A percentile compares a stretch with the other conserved stretches of the same genome.
These are phyloP conservation scores for Dasyornis broadbenti DNA, from an alignment of 2,113 vertebrate species.

Conservation along the genomic window DNA sequence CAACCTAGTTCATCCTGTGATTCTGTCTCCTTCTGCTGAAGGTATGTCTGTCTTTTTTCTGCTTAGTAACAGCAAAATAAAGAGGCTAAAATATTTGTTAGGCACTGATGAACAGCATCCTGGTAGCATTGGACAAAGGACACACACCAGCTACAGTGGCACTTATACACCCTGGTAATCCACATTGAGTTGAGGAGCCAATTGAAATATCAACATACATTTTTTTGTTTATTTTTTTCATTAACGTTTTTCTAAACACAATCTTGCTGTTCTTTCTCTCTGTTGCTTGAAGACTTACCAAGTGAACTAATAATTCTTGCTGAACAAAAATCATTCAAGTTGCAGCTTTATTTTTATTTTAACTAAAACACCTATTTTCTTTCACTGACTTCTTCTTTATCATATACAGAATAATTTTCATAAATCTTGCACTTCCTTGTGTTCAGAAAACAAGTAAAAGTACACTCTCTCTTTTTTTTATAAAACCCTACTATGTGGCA, in stretches of 20 bases:
- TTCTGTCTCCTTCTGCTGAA: background rate
- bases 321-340: background rate
- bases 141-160: background rate
- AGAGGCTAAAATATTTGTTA: background rate
- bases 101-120: constrained; percentile 1
- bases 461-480: background rate
- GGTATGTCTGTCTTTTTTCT: background rate
- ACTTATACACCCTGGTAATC: background rate
- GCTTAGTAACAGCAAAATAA: background rate
- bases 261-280: background rate
- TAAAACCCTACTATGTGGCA: background rate
- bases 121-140: constrained; percentile 6
- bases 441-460: background rate
- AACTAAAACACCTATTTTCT: background rate
- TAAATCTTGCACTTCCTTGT: background rate
- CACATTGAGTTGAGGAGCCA: background rate
- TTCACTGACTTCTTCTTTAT: background rate
- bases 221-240: background rate
- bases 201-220: background rate
- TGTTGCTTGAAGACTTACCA: constrained; percentile 7
- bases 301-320: background rate
- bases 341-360: background rate
- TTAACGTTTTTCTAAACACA: background rate
- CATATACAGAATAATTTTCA: background rate
- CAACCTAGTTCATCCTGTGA: background rate